Base-by-base conservation (phyloP, 1,140 invertebrate species). In the Drosophila varians region DNA sequence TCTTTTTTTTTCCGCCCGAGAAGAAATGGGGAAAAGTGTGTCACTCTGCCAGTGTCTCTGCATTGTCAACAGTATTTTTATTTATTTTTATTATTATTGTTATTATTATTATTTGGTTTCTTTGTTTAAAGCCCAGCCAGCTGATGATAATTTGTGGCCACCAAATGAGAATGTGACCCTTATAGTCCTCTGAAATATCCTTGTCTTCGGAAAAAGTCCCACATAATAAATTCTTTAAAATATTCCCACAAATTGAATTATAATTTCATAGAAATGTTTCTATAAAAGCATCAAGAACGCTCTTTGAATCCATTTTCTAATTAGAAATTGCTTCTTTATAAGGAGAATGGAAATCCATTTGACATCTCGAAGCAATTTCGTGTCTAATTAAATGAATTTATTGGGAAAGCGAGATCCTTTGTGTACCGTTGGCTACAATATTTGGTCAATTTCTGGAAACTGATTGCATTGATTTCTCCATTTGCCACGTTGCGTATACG, bases 11-110 rank as follows among this genome's bases (percentile, higher is more conserved):
- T 45, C 64, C 42, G 1, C 36, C 74, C 9, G 8, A 38, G 51
- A 73, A 43, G 48, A 49, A 68, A 72, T 28, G 49, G 16, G 55
- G 21, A 40, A 71, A 84, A 84, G 49, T 86, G 80, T 86, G 79
- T 84, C 79, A 84, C 34, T 62, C 52, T 54, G 60, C 75, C 61
- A 51, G 61, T 74, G 70, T 56, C 42, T 43, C 64, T 77, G 65
- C 56, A 43, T 56, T 76, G 56, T 76, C 62, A 69, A 69, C 64
- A 61, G 26, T 62, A 14, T 73, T 57, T 49, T 18, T 42, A 42
- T 18, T 18, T 42, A 38, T 42, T 40, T 40, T 42, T 18, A 43
- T 56, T 76, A 47, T 76, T 55, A 69, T 62, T 56, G 62, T 28
- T 42, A 38, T 42, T 42, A 14, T 42, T 18, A 43, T 56, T 76